Evolutionary conservation across 2,113 vertebrate genomes (phyloP), one percentile per base, ranked within the genome.

Genomic region (Syngnathus floridae): DNA sequence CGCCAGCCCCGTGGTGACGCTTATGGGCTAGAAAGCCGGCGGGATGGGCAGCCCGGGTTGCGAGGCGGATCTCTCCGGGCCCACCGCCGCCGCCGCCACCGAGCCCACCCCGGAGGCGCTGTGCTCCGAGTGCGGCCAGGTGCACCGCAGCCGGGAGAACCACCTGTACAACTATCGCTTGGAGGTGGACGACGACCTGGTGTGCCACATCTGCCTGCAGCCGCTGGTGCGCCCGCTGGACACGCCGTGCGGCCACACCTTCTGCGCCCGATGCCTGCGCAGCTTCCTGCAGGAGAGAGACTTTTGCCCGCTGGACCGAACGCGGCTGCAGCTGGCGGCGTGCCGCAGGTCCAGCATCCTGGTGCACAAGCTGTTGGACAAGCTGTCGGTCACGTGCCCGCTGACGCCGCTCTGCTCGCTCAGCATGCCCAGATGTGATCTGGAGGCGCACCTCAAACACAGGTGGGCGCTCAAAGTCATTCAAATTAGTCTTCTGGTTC

Each of bases 171-270:
- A 99, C 85, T 99, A 99, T 81, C 94, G 94, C 51, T 92, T 97
- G 0, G 96, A 99, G 75, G 95, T 99, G 83, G 96, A 99, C 0
- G 96, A 99, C 1, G 96, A 99, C 84, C 91, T 99, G 72, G 95
- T 98, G 82, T 99, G 96, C 91, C 96, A 99, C 78, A 99, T 99
- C 84, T 99, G 96, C 91, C 94, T 99, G 89, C 96, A 99, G 89
- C 96, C 96, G 11, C 91, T 99, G 83, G 84, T 99, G 83, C 94
- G 95, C 90, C 96, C 96, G 0, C 89, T 98, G 21, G 96, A 99
- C 79, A 99, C 96, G 0, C 96, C 96, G 7, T 99, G 96, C 38
- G 96, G 96, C 57, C 96, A 99, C 88, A 99, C 96, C n/a, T 98
- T 98, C 91, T 99, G 96, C 74, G 93, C 91, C 84, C 96, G 95